Evolutionary conservation across 2,797 vertebrate genomes (phyloP).

Genomic region (Pteropus rufus): DNA sequence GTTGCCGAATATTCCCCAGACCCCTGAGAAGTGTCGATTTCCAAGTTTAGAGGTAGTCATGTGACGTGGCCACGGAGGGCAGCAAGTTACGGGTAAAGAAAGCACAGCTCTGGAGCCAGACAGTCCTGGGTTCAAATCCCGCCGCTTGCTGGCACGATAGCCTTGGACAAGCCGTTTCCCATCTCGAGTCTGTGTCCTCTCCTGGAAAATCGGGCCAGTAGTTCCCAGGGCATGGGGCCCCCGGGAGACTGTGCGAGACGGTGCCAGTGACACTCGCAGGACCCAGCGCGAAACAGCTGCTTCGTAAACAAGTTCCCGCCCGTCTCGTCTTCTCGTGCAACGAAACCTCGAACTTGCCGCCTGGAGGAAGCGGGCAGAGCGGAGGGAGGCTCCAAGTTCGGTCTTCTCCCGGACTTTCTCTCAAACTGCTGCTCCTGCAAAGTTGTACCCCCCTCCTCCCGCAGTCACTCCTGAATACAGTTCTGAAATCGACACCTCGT

Average conservation of each 20-base stretch:
- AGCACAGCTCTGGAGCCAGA: neutral
- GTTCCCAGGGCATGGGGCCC: fast-evolving
- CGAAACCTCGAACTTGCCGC: fast-evolving
- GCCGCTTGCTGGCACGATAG: neutral
- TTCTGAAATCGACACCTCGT: neutral
- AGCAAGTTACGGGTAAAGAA: neutral
- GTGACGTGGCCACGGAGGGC: neutral
- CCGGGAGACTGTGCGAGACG: neutral
- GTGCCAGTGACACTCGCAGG: fast-evolving
- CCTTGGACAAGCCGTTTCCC: neutral
- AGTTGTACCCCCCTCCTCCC: neutral
- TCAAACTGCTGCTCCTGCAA: neutral
- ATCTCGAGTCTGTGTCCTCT: too few relatives aligned
- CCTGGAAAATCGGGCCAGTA: neutral
- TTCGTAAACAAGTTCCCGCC: neutral
- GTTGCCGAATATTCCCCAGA: neutral
- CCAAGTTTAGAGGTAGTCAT: fast-evolving
- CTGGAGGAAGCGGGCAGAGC: neutral
- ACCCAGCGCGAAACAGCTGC: neutral
- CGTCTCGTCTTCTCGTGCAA: neutral
- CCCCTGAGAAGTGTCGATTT: neutral
- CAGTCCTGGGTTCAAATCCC: neutral
- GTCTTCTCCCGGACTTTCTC: neutral
- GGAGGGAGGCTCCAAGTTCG: neutral
- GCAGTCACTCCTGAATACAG: neutral